These are phyloP conservation scores for Channa striata DNA, from an alignment of 2,797 vertebrate species.

Conservation along the genomic window DNA sequence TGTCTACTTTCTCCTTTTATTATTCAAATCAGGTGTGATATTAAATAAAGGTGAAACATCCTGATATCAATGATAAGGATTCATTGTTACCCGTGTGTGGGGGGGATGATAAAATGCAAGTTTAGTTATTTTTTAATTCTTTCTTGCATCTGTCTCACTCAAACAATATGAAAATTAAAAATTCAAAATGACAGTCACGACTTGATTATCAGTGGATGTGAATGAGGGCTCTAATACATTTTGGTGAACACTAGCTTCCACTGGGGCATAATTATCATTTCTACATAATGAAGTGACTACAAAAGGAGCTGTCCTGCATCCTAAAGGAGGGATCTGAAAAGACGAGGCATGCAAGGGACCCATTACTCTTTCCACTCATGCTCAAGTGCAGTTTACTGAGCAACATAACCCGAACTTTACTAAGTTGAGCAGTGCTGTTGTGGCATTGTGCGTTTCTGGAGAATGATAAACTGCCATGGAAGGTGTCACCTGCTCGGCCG, in stretches of 20 bases:
- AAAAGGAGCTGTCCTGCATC: constrained; percentile 75
- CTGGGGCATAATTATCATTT: constrained; percentile 78
- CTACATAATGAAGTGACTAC: constrained; percentile 78
- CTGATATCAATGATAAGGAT: constrained; percentile 21
- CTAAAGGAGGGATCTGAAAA: constrained; percentile 38
- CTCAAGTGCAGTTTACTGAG: constrained; percentile 34
- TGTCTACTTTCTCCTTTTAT: not conserved
- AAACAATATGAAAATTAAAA: constrained; percentile 54
- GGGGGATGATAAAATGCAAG: too few relatives aligned
- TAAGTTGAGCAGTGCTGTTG: constrained; percentile 19
- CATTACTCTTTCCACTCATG: constrained; percentile 51
- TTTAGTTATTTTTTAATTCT: not conserved
- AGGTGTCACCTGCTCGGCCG: constrained; percentile 13
- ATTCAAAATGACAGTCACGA: constrained; percentile 59
- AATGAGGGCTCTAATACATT: constrained; percentile 67
- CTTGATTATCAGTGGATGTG: constrained; percentile 71
- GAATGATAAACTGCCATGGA: constrained; percentile 42
- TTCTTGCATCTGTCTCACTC: constrained; percentile 16
- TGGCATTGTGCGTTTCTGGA: not conserved
- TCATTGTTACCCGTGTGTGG: not conserved
- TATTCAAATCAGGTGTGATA: constrained; percentile 15
- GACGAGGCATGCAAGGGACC: constrained; percentile 40
- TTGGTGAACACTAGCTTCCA: constrained; percentile 69
- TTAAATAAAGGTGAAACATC: constrained; percentile 31
- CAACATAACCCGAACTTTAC: constrained; percentile 33